Conservation (phyloP, 30 jellyfish, hydroid and myxozoan genomes). For the Pelagia noctiluca region DNA sequence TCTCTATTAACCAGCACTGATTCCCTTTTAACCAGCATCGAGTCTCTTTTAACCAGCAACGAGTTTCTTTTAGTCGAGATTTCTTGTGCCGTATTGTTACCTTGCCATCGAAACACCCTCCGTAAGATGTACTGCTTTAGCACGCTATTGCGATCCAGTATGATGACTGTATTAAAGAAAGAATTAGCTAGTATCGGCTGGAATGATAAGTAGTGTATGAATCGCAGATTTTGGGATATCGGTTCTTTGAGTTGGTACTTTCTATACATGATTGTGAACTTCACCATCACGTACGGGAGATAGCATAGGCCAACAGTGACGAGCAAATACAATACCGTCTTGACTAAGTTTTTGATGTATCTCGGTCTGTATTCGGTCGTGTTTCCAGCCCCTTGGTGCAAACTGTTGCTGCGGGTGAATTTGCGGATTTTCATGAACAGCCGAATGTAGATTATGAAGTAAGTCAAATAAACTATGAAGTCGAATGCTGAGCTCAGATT, state of each 20-base stretch:
- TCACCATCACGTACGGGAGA: conserved; percentile 37
- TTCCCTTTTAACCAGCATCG: no score
- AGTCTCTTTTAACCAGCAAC: neutral
- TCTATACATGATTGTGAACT: conserved; percentile 11
- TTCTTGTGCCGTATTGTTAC: neutral
- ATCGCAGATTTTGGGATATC: conserved; percentile 35
- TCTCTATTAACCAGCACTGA: no score
- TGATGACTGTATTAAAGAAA: conserved; percentile 26
- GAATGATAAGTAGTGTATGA: conserved; percentile 41
- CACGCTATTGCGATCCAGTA: conserved; percentile 32
- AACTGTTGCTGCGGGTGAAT: conserved; percentile 21
- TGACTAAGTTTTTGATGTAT: conserved; percentile 26
- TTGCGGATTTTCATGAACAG: conserved; percentile 33
- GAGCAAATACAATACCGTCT: conserved; percentile 39
- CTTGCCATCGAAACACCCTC: neutral
- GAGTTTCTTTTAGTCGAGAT: neutral
- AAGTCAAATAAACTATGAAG: conserved; percentile 10
- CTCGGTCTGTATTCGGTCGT: conserved; percentile 14
- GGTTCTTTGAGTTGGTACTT: neutral
- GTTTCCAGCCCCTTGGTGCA: conserved; percentile 13
- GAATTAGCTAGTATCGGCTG: conserved; percentile 43
- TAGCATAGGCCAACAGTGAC: conserved; percentile 45
- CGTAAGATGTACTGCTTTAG: conserved; percentile 6
- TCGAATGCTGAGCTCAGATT: conserved; percentile 31
- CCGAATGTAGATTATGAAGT: conserved; percentile 33